Evolutionary conservation across 2,888 invertebrate species (phyloP).

Genomic region (Thecocarcelia acutangulata): DNA sequence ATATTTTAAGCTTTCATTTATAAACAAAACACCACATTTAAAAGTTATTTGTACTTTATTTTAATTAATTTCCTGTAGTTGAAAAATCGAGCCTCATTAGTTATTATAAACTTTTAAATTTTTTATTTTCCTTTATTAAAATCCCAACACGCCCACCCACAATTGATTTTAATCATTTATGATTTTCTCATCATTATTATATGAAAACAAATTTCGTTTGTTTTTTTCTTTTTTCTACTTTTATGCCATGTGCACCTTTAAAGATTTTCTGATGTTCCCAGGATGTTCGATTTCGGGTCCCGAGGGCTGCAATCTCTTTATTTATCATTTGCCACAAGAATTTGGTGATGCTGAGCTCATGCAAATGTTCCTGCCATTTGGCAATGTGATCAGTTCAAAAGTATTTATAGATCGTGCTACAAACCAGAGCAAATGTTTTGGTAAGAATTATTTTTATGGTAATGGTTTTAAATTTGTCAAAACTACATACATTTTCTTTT

Average conservation of each 20-base stretch:
- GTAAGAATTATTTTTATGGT: slow-evolving; percentile 85
- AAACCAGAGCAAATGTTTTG: slow-evolving; percentile 99
- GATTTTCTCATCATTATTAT: slow-evolving; percentile 68
- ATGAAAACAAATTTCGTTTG: slow-evolving; percentile 61
- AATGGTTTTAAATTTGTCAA: background rate
- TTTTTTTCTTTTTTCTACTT: slow-evolving; percentile 72
- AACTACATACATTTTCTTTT: slow-evolving; percentile 2
- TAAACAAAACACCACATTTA: background rate
- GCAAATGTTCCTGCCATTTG: slow-evolving; percentile 99
- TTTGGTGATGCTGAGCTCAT: slow-evolving; percentile 99
- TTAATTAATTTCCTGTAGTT: slow-evolving; percentile 14
- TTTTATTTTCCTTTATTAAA: background rate
- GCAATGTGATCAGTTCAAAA: slow-evolving; percentile 99
- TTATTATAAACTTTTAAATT: slow-evolving; percentile 22
- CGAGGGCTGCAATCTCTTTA: slow-evolving; percentile 99
- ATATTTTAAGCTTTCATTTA: slow-evolving; percentile 30
- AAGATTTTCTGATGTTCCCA: slow-evolving; percentile 88
- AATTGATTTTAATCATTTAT: slow-evolving; percentile 58
- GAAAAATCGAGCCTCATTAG: background rate
- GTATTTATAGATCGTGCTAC: slow-evolving; percentile 99
- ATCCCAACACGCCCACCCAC: background rate
- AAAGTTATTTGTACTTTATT: slow-evolving; percentile 26
- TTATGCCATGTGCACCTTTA: slow-evolving; percentile 84
- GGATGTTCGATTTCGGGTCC: slow-evolving; percentile 98
- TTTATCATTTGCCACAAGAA: slow-evolving; percentile 99